Base-by-base conservation (phyloP, 2,888 invertebrate genomes). In the Harpagoxenus sublaevis region DNA sequence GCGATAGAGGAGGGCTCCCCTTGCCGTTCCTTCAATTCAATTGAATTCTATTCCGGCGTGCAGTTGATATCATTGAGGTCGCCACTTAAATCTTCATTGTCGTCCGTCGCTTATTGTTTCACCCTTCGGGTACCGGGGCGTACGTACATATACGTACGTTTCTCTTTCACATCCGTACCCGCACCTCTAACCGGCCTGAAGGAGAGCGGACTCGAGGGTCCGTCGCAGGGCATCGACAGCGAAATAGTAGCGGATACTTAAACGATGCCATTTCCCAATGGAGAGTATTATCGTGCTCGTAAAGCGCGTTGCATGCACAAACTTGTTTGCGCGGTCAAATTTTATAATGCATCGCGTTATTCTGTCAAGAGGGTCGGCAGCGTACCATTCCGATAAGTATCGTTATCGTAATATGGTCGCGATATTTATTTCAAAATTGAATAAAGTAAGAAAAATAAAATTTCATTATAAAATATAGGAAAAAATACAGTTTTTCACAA, bases 31-130 rank as follows among this genome's bases (percentile, higher is more conserved):
- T 94, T 94, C 94, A 94, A 94, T 94, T 94, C 94, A 94, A 94
- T 94, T 94, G 94, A 94, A 94, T 94, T 94, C 94, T 94, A 94
- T 94, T 94, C 93, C 94, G 91, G 92, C 92, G 92, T 94, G 94
- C 94, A 94, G 94, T 94, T 94, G 94, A 94, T 94, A 94, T 94
- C 94, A 94, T 94, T 94, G 94, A 94, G 94, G 94, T 94, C 94
- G 94, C 94, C 94, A 94, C 94, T 94, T 94, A 94, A 94, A 94
- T 94, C 94, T 93, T 94, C 94, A 94, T 94, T 94, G 94, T 94
- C 94, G 94, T 94, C 92, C 92, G 93, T 94, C 94, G 94, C 94
- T 94, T 94, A 94, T 94, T 94, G 94, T 94, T 94, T 94, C 94
- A 94, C 94, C 94, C 94, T 94, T 94, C 91, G 93, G 91, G 88